Percentiles rank a stretch among this genome's conserved stretches.
Conservation (phyloP, 2,113 vertebrate species). For the Oreochromis niloticus region DNA sequence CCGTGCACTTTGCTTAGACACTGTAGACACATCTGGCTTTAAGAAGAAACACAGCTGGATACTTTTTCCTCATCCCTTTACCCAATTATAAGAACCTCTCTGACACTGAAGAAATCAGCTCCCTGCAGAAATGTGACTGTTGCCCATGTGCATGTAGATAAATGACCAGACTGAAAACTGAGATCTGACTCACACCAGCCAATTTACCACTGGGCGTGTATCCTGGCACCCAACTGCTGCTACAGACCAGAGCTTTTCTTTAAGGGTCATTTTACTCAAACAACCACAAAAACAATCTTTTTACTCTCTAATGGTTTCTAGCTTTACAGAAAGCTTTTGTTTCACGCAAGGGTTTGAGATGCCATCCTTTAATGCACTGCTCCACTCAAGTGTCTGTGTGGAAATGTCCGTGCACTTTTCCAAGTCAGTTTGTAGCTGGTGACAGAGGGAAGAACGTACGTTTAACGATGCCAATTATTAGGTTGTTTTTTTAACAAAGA, state of each 20-base stretch:
- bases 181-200: neutral
- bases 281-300: neutral
- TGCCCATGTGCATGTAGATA: neutral
- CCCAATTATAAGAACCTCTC: neutral
- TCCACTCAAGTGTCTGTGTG: neutral
- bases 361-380: neutral
- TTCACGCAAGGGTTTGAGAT: neutral
- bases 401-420: neutral
- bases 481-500: neutral
- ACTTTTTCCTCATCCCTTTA: neutral
- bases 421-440: neutral
- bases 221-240: neutral
- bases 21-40: neutral
- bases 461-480: neutral
- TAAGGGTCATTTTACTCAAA: neutral
- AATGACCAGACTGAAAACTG: neutral
- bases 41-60: neutral
- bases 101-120: neutral
- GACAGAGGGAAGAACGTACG: neutral
- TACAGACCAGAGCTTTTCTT: neutral
- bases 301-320: neutral
- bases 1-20: neutral
- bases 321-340: neutral
- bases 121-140: neutral
- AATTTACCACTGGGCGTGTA: fast-evolving